Percentiles rank a stretch among this genome's conserved stretches.
Evolutionary conservation across 1,140 invertebrate species (phyloP).

Genomic region (Ips typographus): DNA sequence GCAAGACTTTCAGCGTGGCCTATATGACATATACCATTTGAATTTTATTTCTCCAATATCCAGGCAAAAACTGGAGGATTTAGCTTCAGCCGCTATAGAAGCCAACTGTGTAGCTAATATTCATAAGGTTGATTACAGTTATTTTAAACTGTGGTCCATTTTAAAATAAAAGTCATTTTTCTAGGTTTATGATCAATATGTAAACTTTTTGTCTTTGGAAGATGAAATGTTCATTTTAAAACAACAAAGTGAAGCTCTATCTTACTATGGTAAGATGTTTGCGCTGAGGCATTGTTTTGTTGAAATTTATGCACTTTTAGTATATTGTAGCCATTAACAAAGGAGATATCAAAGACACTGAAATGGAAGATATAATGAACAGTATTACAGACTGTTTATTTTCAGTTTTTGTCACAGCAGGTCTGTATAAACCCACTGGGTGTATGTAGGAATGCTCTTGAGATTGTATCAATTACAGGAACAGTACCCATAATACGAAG

Average conservation of each 20-base stretch:
- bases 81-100: conserved; percentile 89
- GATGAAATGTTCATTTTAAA: conserved; percentile 95
- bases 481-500: conserved; percentile 95
- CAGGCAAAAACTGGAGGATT: conserved; percentile 91
- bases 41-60: conserved; percentile 98
- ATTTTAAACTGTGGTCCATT: conserved; percentile 11
- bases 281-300: background rate
- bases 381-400: conserved; percentile 95
- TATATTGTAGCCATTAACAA: conserved; percentile 80
- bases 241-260: conserved; percentile 87
- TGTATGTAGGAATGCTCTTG: conserved; percentile 26
- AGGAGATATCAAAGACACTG: conserved; percentile 91
- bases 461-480: conserved; percentile 55
- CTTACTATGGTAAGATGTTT: conserved; percentile 79
- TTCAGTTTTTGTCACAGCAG: conserved; percentile 94
- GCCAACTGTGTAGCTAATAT: conserved; percentile 86
- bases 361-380: conserved; percentile 95
- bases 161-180: conserved; percentile 27
- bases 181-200: conserved; percentile 92
- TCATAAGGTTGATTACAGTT: conserved; percentile 69
- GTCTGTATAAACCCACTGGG: conserved; percentile 50
- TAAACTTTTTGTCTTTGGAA: conserved; percentile 98
- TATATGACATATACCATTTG: conserved; percentile 95
- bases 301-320: background rate
- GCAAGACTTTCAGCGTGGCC: conserved; percentile 86